These are phyloP conservation scores for Anoplophora glabripennis DNA, from an alignment of 1,140 invertebrate genomes.

Conservation along the genomic window DNA sequence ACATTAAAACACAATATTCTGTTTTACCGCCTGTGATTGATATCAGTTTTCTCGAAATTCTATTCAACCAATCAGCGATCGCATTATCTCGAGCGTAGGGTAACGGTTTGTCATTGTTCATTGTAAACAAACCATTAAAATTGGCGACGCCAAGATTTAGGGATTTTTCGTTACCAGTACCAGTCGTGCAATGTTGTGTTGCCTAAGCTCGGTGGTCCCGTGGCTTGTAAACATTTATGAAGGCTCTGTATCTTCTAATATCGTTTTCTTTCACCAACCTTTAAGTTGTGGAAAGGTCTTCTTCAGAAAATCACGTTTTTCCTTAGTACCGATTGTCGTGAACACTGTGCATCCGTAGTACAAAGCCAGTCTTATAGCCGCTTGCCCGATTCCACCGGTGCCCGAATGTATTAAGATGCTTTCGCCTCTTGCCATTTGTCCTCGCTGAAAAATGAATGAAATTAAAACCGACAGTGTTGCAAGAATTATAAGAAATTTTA, in stretches of 20 bases:
- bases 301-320: constrained; percentile 68
- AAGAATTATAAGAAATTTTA: no score
- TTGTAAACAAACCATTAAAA: no score
- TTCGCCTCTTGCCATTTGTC: constrained; percentile 15
- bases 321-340: constrained; percentile 67
- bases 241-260: not conserved
- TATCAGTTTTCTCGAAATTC: no score
- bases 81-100: no score
- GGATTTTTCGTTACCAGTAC: no score
- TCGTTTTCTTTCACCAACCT: constrained; percentile 6
- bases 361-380: constrained; percentile 70
- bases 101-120: no score
- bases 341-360: constrained; percentile 64
- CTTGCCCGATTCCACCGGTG: constrained; percentile 74
- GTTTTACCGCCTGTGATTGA: no score
- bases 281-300: constrained; percentile 34
- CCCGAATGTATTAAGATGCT: constrained; percentile 73
- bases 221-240: not conserved
- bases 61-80: no score
- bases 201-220: not conserved
- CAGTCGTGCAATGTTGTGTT: no score
- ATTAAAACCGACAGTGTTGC: not conserved
- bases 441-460: constrained; percentile 6
- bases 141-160: no score
- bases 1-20: no score